A percentile compares a stretch with the other conserved stretches of the same genome.
phyloP scores from a whole-genome alignment of 2,113 vertebrate genomes.

The Labeo rohita region DNA sequence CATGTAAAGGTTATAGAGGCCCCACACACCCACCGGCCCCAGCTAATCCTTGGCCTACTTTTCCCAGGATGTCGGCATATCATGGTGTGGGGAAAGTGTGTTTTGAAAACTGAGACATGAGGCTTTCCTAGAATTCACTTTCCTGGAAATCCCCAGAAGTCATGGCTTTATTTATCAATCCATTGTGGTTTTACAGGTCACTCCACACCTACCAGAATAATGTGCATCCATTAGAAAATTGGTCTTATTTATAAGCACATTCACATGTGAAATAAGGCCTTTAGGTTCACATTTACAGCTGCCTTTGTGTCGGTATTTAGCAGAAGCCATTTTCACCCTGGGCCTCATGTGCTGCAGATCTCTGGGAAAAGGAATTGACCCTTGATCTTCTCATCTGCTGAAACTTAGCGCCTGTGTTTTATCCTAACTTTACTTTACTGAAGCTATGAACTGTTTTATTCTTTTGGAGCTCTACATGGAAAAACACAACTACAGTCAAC shows the following conservation, averaged over 20 bases:
- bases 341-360: neutral
- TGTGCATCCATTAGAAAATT: neutral
- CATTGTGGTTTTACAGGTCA: neutral
- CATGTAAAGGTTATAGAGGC: slow-evolving; percentile 28
- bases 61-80: neutral
- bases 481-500: neutral
- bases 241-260: neutral
- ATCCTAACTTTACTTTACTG: neutral
- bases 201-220: neutral
- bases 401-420: neutral
- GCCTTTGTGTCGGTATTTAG: neutral
- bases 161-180: neutral
- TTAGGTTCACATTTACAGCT: slow-evolving; percentile 1
- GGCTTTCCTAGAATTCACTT: slow-evolving; percentile 11
- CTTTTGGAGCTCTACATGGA: neutral
- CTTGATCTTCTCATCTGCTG: neutral
- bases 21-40: neutral
- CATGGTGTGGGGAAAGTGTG: neutral
- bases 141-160: slow-evolving; percentile 6
- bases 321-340: neutral
- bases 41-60: neutral
- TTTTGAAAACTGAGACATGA: slow-evolving; percentile 21
- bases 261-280: neutral
- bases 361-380: neutral
- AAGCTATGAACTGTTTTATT: neutral